Conservation (phyloP, 37 sponge, comb jelly and placozoan species). For the Haliclona indistincta region DNA sequence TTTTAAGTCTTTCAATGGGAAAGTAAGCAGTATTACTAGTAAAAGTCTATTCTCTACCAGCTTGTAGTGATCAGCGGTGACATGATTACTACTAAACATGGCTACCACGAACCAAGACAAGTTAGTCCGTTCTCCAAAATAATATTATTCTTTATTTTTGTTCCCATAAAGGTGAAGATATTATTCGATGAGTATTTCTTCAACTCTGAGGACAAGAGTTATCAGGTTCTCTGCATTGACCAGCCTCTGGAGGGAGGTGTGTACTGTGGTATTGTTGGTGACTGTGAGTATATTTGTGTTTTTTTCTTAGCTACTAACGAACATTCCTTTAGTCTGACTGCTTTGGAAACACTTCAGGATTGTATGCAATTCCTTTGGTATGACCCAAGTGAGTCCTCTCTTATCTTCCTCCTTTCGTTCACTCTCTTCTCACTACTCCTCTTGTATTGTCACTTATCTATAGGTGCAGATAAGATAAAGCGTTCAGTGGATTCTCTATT, state of each 20-base stretch:
- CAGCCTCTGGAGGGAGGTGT: constrained; percentile 87
- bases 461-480: constrained; percentile 41
- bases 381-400: constrained; percentile 33
- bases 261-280: neutral
- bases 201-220: constrained; percentile 82
- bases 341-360: constrained; percentile 54
- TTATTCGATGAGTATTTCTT: constrained; percentile 95
- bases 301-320: neutral
- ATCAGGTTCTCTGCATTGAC: constrained; percentile 84
- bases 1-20: neutral
- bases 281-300: neutral
- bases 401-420: neutral
- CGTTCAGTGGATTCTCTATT: constrained; percentile 31
- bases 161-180: constrained; percentile 68
- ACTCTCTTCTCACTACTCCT: neutral
- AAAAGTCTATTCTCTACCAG: constrained; percentile 11
- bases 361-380: constrained; percentile 68
- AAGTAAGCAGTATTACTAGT: neutral
- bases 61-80: constrained; percentile 47
- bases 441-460: too few species aligned
- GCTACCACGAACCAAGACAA: constrained; percentile 61
- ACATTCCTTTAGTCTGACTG: neutral
- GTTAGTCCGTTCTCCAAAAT: constrained; percentile 28
- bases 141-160: too few species aligned
- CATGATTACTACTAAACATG: constrained; percentile 42